Percentiles rank a stretch among this genome's conserved stretches.
Conservation (phyloP, 2,113 vertebrate species). For the rabbit (Oryctolagus cuniculus) region DNA sequence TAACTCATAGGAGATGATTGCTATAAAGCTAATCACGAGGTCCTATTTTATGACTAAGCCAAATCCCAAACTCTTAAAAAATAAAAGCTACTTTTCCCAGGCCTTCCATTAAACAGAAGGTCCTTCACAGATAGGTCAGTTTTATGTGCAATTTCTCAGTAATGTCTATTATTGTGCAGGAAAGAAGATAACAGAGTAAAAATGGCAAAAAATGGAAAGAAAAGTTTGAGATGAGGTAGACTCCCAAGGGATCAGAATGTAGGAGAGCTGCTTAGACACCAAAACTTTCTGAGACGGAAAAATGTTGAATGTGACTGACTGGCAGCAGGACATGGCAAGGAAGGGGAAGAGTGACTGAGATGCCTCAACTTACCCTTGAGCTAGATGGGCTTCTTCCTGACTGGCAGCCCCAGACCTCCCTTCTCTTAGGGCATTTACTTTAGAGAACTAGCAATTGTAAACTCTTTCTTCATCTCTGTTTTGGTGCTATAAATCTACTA, state of each 20-base stretch:
- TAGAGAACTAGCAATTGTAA: neutral
- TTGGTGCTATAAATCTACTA: neutral
- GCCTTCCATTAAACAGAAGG: neutral
- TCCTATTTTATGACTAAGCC: neutral
- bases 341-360: neutral
- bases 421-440: neutral
- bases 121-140: neutral
- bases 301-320: neutral
- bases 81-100: neutral
- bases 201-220: neutral
- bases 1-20: neutral
- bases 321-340: neutral
- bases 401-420: neutral
- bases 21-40: neutral
- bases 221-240: neutral
- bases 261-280: neutral
- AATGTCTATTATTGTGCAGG: neutral
- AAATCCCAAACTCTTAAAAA: slow-evolving; percentile 15
- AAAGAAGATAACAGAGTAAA: neutral
- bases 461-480: neutral
- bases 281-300: neutral
- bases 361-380: neutral
- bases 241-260: neutral
- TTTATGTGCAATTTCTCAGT: neutral
- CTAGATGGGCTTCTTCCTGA: neutral